Evolutionary conservation across 2,888 invertebrate genomes (phyloP), one percentile per base, ranked within the genome.

Genomic region (Leistus spinibarbis): DNA sequence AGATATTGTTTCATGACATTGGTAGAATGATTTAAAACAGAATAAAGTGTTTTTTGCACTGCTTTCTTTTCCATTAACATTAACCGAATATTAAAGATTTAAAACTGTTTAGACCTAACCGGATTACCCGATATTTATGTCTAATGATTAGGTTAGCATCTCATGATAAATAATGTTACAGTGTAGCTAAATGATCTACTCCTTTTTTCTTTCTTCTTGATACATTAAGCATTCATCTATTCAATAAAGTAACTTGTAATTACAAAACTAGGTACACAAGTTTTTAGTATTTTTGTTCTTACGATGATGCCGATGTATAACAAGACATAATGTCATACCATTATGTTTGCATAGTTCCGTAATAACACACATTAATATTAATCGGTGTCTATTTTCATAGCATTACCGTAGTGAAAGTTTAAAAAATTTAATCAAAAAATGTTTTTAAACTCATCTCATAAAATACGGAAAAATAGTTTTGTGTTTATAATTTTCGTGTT

Each of bases 281-380:
- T 40, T 40, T 40, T 40, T 40, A 40, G 40, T 40, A 40, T 40
- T 40, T 40, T 40, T 40, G 3, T 40, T 40, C 13, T 22, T 60
- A 3, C 5, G 17, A 40, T 40, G 40, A 40, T 60, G 60, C 60
- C 17, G 60, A 22, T 60, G 60, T 60, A 60, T 60, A 60, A 60
- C 60, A 60, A 60, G 60, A 64, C 27, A 57, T 69, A 69, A 69
- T 69, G 57, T 69, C 56, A 64, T 64, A 63, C 57, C 57, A 63
- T 70, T 71, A 56, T 71, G 53, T 71, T 64, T 71, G 62, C 71
- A 71, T 71, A 71, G 54, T 56, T 54, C 9, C 54, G 13, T 71
- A 71, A 71, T 71, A 71, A 71, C 64, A 71, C 5, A 71, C 22
- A 71, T 71, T 71, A 71, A 20, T 54, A 24, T 64, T 64, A 71